Evolutionary conservation across 2,888 invertebrate genomes (phyloP).

Genomic region (Nasonia oneida): DNA sequence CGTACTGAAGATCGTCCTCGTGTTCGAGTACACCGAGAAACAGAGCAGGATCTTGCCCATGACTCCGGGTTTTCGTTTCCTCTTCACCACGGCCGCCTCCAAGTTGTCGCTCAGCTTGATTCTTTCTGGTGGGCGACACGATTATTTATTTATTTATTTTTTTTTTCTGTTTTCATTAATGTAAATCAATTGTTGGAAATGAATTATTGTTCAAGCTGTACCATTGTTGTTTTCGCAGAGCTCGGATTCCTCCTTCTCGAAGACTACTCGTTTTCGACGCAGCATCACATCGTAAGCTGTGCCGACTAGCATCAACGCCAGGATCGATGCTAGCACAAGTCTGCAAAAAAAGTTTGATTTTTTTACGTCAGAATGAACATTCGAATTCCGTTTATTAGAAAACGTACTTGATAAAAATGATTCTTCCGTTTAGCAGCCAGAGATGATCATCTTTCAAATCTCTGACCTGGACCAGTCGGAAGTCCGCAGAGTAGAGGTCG

Average conservation of each 20-base stretch:
- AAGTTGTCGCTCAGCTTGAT: constrained; percentile 42
- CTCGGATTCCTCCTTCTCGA: constrained; percentile 49
- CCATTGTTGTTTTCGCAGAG: constrained; percentile 66
- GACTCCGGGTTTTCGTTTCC: background rate
- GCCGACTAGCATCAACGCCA: constrained; percentile 72
- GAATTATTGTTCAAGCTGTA: constrained; percentile 40
- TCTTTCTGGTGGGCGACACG: constrained; percentile 5
- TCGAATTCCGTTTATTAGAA: background rate
- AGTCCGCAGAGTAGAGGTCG: constrained; percentile 75
- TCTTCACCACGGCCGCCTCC: constrained; percentile 6
- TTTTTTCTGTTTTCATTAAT: background rate
- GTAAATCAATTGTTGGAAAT: background rate
- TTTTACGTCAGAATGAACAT: background rate
- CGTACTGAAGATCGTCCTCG: constrained; percentile 77
- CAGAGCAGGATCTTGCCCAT: constrained; percentile 68
- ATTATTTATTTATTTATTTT: background rate
- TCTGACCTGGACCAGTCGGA: constrained; percentile 74
- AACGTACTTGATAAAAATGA: constrained; percentile 76
- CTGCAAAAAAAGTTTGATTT: constrained; percentile 63
- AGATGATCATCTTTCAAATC: constrained; percentile 71
- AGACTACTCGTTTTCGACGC: constrained; percentile 66
- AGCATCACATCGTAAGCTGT: constrained; percentile 75
- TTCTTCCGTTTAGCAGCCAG: constrained; percentile 73
- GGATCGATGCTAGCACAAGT: constrained; percentile 65
- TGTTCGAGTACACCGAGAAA: constrained; percentile 81